Evolutionary conservation across 1,140 invertebrate species (phyloP), one percentile per base, ranked within the genome.

Genomic region (Musca vetustissima): DNA sequence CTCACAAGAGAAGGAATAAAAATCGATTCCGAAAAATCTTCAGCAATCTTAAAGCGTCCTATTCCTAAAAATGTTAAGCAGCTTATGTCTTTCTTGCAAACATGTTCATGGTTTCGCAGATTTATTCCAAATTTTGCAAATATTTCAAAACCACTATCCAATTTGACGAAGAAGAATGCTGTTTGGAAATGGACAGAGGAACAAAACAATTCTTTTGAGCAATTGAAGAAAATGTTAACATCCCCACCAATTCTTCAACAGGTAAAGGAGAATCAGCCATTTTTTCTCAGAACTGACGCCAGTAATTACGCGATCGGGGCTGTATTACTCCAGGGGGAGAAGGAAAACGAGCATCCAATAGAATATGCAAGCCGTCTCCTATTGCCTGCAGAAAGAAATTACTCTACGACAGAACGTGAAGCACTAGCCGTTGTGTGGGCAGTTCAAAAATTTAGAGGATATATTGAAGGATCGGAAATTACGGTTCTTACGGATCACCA

Each of bases 401-500:
- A 85, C 66, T 69, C 70, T 1, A 79, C 75, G 7, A 83, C 81
- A 0, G 84, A 87, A 70, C 69, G 78, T 55, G 85, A 87, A 76
- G 80, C 79, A 21, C 70, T 87, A 1, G 85, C 85, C 0, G 74
- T 87, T 1, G 73, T 87, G 2, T 84, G 79, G 77, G 84, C 83
- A 0, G 72, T 87, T 0, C 68, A 79, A 21, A 76, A 83, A n/a
- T 86, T 85, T 52, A 47, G 79, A 65, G 74, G 75, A 1, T 84
- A 83, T 50, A 71, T 82, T 9, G 79, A 83, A 65, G 82, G 81
- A 11, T 72, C 50, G 4, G 67, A 50, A 70, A 75, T 86, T 52
- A 77, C 25, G 0, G 75, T 86, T 2, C 59, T 78, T 49, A 85
- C 84, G 0, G 85, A 88, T 69, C 86, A 88, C 69, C 83, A 84